phyloP scores from a whole-genome alignment of 2,888 invertebrate genomes.

The Acanthosepion pharaonis region DNA sequence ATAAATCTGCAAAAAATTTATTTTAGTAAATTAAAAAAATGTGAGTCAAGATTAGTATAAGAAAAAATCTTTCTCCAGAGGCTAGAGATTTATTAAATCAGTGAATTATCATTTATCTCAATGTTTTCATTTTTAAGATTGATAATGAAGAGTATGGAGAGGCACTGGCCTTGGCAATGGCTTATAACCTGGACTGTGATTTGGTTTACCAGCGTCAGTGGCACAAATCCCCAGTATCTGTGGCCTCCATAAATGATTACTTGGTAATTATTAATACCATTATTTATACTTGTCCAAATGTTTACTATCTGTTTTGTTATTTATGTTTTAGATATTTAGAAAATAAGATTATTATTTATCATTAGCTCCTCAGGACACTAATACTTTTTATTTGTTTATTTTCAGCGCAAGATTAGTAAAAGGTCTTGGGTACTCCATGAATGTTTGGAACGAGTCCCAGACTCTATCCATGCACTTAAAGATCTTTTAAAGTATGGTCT shows the following conservation, averaged over 20 bases:
- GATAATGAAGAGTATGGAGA: constrained; percentile 83
- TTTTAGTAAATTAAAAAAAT: not conserved
- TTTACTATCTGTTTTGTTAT: not conserved
- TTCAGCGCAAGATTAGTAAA: constrained; percentile 83
- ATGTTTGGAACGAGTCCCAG: constrained; percentile 84
- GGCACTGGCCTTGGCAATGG: constrained; percentile 82
- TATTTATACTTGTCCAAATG: not conserved
- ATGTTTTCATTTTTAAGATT: constrained; percentile 75
- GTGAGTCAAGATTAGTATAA: not conserved
- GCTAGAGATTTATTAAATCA: not conserved
- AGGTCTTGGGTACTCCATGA: constrained; percentile 87
- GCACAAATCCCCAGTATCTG: constrained; percentile 82
- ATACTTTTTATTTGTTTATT: constrained; percentile 40
- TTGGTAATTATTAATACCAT: constrained; percentile 76
- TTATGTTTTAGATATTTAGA: not conserved
- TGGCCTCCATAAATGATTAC: constrained; percentile 84
- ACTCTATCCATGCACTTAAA: constrained; percentile 82
- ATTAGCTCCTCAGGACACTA: not conserved
- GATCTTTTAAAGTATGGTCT: constrained; percentile 85
- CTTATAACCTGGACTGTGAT: constrained; percentile 84
- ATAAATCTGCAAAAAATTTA: no score
- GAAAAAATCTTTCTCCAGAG: not conserved
- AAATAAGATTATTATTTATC: not conserved
- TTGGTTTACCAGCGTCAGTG: constrained; percentile 87
- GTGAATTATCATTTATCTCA: not conserved